Conservation (phyloP, 2,113 vertebrate genomes). For the Notothenia rossii region DNA sequence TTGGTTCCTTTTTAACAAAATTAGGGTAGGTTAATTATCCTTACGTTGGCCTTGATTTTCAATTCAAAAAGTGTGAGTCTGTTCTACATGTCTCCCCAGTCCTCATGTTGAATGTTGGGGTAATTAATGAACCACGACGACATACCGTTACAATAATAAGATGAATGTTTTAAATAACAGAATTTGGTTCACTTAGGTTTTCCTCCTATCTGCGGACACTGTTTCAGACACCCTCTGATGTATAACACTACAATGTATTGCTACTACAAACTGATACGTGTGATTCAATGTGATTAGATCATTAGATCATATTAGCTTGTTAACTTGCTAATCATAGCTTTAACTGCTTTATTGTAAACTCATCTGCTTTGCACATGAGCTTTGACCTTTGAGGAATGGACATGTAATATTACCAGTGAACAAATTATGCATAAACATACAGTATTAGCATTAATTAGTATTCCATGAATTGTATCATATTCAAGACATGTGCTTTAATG, state of each 20-base stretch:
- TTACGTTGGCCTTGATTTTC: not conserved
- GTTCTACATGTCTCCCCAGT: not conserved
- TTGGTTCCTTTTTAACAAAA: not conserved
- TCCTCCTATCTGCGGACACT: too few relatives aligned
- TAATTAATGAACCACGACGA: not conserved
- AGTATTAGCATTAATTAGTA: too few relatives aligned
- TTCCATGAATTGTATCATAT: not conserved
- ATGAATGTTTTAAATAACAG: not conserved
- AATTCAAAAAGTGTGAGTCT: not conserved
- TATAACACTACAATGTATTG: not conserved
- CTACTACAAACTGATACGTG: too few relatives aligned
- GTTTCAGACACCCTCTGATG: too few relatives aligned
- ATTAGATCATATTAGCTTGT: not conserved
- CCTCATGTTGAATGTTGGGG: not conserved
- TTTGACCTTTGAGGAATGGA: not conserved
- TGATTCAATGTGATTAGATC: not conserved
- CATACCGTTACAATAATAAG: not conserved
- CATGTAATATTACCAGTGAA: not conserved
- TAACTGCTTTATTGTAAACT: not conserved
- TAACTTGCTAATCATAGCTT: not conserved
- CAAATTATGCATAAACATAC: not conserved
- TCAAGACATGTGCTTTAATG: not conserved
- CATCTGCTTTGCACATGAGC: not conserved
- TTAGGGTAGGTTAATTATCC: not conserved
- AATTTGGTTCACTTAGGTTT: too few relatives aligned